Base-by-base conservation (phyloP, 2,797 vertebrate species). In the Cuniculus paca region DNA sequence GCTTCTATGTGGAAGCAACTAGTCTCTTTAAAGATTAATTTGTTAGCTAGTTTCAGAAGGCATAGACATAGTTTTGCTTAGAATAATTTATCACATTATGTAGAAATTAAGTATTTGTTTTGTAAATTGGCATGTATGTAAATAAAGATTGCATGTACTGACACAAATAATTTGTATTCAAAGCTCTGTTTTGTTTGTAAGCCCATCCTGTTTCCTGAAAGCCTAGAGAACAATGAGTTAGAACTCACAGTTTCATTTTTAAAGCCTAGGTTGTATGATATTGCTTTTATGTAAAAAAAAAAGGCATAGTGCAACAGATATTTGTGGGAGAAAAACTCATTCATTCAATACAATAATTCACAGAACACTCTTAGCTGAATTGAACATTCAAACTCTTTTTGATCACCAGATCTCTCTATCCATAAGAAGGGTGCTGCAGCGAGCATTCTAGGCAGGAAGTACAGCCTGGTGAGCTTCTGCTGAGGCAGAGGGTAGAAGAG, bases 41-140 rank as follows among this genome's bases (percentile, higher is more conserved):
- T 52, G 7, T 78, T 91, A 24, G 14, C 3, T 82, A 34, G 80
- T 87, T 31, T 92, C 50, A 94, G 63, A 74, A 5, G 22, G 16
- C 10, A 68, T 54, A 85, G 9, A 82, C 68, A 87, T 42, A 31
- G 7, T 79, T 92, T 90, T 90, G 31, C 19, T 10, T 90, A 50
- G 60, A 79, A 16, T 58, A 68, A 16, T 1, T 4, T 77, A 39
- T 52, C 75, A 77, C 65, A 88, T 60, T 81, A 77, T 85, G 2
- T 84, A 72, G 42, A 63, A 95, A 63, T 92, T 9, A 91, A 88
- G 3, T 56, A 52, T 90, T 94, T 96, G 19, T 75, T 96, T 96
- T 77, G 9, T 63, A 85, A 92, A 65, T 70, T 84, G 65, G 5
- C 45, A 96, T 63, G 12, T 81, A 58, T 94, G 34, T 5, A 90